These are phyloP conservation scores for Falco novaeseelandiae DNA, from an alignment of 2,797 vertebrate genomes.

Conservation along the genomic window DNA sequence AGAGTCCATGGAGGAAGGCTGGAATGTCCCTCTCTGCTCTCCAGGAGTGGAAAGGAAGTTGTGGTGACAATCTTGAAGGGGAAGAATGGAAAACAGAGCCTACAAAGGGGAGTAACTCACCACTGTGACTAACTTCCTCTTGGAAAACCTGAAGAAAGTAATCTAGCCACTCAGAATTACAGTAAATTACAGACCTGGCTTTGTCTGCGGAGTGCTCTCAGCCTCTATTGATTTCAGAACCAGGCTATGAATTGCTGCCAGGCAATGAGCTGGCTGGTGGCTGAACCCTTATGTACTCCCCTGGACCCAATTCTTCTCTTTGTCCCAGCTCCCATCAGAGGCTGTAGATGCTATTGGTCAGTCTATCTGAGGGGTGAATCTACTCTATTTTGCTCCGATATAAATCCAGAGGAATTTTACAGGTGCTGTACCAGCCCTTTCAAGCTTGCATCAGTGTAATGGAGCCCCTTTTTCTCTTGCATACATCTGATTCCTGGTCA, in stretches of 20 bases:
- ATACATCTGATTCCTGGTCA: not conserved
- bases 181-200: constrained; percentile 51
- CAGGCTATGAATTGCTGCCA: constrained; percentile 37
- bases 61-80: not conserved
- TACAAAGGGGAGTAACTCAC: not conserved
- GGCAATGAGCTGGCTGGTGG: constrained; percentile 13
- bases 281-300: not conserved
- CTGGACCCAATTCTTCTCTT: not conserved
- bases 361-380: not conserved
- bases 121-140: not conserved
- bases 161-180: constrained; percentile 28
- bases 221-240: constrained; percentile 38
- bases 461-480: not conserved
- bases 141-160: not conserved
- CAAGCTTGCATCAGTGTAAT: not conserved
- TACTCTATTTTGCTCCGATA: rapidly evolving
- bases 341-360: not conserved
- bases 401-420: not conserved
- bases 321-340: not conserved
- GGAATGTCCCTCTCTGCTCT: not conserved
- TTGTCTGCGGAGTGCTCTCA: constrained; percentile 29
- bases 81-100: not conserved
- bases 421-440: not conserved
- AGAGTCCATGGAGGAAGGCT: not conserved
- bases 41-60: not conserved